Evolutionary conservation across 35 echinoderm and acorn worm species (phyloP).

Genomic region (Acanthaster planci): DNA sequence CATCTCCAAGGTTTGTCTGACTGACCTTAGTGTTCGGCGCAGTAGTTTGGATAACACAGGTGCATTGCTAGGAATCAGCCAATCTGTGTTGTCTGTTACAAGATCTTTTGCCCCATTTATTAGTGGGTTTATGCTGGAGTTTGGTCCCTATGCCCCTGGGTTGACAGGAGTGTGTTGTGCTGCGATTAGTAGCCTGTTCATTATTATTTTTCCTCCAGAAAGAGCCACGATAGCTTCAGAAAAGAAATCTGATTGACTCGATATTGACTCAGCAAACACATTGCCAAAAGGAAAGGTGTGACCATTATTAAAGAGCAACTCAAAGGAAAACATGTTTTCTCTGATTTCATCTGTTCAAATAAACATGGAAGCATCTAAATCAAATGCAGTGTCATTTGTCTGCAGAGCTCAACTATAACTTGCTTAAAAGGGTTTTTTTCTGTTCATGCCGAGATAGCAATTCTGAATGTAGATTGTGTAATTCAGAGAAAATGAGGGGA

Average conservation of each 20-base stretch:
- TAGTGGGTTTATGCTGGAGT: slow-evolving; percentile 66
- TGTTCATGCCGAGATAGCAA: too few relatives aligned
- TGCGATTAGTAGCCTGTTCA: background rate
- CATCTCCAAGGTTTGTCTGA: slow-evolving; percentile 60
- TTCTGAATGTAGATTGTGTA: too few relatives aligned
- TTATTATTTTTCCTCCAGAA: background rate
- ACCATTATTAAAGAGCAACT: too few relatives aligned
- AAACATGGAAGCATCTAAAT: too few relatives aligned
- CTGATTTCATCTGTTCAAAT: too few relatives aligned
- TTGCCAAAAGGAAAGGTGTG: too few relatives aligned
- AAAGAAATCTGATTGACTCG: slow-evolving; percentile 19
- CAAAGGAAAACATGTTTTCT: too few relatives aligned
- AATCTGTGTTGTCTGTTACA: slow-evolving; percentile 80
- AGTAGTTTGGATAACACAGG: slow-evolving; percentile 73
- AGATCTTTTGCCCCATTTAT: slow-evolving; percentile 69
- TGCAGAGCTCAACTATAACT: too few relatives aligned
- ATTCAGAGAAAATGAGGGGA: too few relatives aligned
- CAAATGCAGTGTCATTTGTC: too few relatives aligned
- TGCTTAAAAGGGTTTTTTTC: too few relatives aligned
- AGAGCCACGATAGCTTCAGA: background rate
- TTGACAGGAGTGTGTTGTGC: slow-evolving; percentile 6
- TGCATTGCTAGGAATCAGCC: slow-evolving; percentile 73
- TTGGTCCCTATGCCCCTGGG: slow-evolving; percentile 37
- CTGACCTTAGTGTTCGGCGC: slow-evolving; percentile 67
- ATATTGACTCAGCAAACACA: background rate